Evolutionary conservation across 2,797 vertebrate genomes (phyloP), one percentile per base, ranked within the genome.

Genomic region (Melanotaenia nigrans): DNA sequence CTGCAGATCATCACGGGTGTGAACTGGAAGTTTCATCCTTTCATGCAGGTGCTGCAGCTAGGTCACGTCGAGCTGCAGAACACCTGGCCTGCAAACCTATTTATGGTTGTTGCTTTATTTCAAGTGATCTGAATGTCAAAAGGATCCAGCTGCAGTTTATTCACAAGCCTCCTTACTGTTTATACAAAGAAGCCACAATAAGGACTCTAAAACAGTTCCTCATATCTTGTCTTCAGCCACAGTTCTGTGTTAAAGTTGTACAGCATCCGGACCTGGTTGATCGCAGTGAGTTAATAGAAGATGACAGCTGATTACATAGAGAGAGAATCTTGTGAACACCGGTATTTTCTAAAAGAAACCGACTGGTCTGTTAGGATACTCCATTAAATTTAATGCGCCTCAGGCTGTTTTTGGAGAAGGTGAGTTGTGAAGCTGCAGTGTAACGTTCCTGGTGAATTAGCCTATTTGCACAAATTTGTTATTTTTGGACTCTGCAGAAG

Each of bases 151-250:
- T 49, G 20, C 40, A 45, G 13, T 25, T 57, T 58, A 24, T 24
- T 60, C 66, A 65, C 68, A 42, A 25, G 72, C 68, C 11, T 61
- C 47, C 68, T 57, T 14, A 3, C 11, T 22, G 28, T 66, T 76
- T 55, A 32, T 65, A 53, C 24, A 20, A 53, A 61, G 16, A 72
- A 79, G 49, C 62, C 0, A 10, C 4, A 60, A 61, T 35, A 32
- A 79, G 58, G 55, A 33, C 49, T 42, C 25, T 67, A 18, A 60
- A 71, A 58, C 58, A 53, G 73, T 42, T 28, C 51, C 35, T 75
- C 49, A 57, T 69, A n/a, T n/a, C 6, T n/a, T 53, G 33, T 68
- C 20, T 62, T 56, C 56, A 10, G 33, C 36, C 68, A 75, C 40
- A 24, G 25, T 32, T 58, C 59, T 51, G 25, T 40, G 24, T 55